These are phyloP conservation scores for Mycetomoellerius zeteki DNA, from an alignment of 1,140 invertebrate genomes.

Conservation along the genomic window DNA sequence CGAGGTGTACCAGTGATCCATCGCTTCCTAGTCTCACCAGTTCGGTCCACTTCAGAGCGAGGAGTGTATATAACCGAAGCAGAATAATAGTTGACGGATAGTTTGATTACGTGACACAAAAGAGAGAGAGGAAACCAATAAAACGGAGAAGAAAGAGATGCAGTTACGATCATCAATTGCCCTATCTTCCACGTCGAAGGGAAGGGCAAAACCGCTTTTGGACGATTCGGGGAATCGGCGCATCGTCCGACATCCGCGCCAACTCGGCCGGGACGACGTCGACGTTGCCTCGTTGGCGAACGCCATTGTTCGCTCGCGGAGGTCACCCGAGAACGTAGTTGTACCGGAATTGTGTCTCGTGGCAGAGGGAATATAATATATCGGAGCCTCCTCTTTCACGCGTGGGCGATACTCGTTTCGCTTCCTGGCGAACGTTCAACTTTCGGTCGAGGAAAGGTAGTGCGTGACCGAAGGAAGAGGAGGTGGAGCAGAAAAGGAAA, in stretches of 20 bases:
- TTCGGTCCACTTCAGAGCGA: too few relatives aligned
- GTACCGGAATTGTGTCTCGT: constrained; percentile 11
- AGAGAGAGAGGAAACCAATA: too few relatives aligned
- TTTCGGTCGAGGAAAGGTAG: constrained; percentile 25
- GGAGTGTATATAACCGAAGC: too few relatives aligned
- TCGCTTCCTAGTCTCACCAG: too few relatives aligned
- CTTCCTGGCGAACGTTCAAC: constrained; percentile 35
- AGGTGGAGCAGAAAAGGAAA: constrained; percentile 13
- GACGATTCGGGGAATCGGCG: background rate
- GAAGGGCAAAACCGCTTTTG: background rate
- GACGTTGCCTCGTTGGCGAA: constrained; percentile 29
- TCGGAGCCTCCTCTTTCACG: background rate
- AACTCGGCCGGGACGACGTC: constrained; percentile 10
- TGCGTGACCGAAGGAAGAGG: constrained; percentile 31
- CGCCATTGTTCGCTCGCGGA: constrained; percentile 68
- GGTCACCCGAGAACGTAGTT: constrained; percentile 45
- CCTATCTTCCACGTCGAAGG: background rate
- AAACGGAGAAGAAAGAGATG: background rate
- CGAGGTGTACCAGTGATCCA: background rate
- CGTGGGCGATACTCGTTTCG: constrained; percentile 24
- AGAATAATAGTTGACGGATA: too few relatives aligned
- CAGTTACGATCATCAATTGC: too few relatives aligned
- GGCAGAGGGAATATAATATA: background rate
- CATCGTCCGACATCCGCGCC: background rate
- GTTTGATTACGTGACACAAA: too few relatives aligned